A percentile compares a stretch with the other conserved stretches of the same genome.
Conservation (phyloP, 1,140 invertebrate genomes). For the Archegozetes longisetosus region DNA sequence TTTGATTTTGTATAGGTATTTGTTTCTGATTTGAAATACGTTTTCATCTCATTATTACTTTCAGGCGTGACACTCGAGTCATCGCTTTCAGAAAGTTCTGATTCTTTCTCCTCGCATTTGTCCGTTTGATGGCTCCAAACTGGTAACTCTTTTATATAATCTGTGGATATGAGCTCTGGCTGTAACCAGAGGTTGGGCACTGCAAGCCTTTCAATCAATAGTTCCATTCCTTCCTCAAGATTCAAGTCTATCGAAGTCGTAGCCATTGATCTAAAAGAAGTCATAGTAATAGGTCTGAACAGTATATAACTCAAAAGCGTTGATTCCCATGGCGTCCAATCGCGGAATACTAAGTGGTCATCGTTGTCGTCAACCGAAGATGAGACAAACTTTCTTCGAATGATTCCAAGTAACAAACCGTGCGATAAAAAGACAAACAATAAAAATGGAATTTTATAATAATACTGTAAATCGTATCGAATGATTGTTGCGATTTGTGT, state of each 20-base stretch:
- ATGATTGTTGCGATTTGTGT: neutral
- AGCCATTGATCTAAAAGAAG: conserved; percentile 18
- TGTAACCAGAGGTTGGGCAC: conserved; percentile 34
- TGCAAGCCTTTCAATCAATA: conserved; percentile 31
- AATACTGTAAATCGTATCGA: neutral
- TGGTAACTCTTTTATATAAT: conserved; percentile 38
- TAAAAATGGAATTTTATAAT: neutral
- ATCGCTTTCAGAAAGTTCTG: conserved; percentile 18
- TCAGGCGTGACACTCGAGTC: conserved; percentile 15
- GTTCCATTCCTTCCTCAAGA: conserved; percentile 29
- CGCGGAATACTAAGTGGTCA: neutral
- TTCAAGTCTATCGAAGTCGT: conserved; percentile 24
- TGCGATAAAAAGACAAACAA: neutral
- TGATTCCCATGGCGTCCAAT: conserved; percentile 24
- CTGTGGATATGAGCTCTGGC: conserved; percentile 28
- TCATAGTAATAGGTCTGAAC: conserved; percentile 26
- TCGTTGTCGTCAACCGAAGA: neutral
- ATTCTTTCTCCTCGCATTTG: conserved; percentile 19
- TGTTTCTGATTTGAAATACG: too few relatives aligned
- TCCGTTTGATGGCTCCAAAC: conserved; percentile 31
- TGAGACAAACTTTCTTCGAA: neutral
- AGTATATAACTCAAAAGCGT: conserved; percentile 25
- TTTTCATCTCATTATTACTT: too few relatives aligned
- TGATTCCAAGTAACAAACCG: neutral
- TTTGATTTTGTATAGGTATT: neutral